Conservation (phyloP, 2,888 invertebrate genomes). For the Allygus modestus region DNA sequence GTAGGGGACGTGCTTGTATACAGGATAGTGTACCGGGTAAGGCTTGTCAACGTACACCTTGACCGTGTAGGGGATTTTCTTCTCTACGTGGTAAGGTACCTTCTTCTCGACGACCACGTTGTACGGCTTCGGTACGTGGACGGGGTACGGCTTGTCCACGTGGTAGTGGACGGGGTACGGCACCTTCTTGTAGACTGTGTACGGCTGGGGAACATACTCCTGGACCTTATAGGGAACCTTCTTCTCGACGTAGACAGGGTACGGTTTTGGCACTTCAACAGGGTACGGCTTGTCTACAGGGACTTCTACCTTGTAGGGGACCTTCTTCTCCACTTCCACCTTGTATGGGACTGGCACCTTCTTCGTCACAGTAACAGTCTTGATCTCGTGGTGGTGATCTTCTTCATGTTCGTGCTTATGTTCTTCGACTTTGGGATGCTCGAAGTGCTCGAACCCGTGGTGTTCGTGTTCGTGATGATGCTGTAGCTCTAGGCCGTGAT, state of each 20-base stretch:
- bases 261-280: conserved; percentile 39
- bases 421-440: conserved; percentile 17
- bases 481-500: conserved; percentile 10
- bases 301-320: conserved; percentile 42
- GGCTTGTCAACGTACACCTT: conserved; percentile 46
- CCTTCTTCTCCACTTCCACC: conserved; percentile 50
- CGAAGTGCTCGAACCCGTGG: conserved; percentile 10
- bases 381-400: conserved; percentile 46
- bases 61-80: conserved; percentile 10
- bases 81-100: conserved; percentile 43
- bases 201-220: conserved; percentile 47
- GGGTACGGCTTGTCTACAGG: conserved; percentile 49
- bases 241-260: conserved; percentile 47
- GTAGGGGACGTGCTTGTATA: conserved; percentile 43
- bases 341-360: conserved; percentile 41
- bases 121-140: conserved; percentile 50
- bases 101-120: conserved; percentile 46
- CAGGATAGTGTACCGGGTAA: conserved; percentile 18
- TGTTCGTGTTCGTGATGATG: conserved; percentile 10
- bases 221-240: conserved; percentile 38
- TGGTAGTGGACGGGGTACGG: conserved; percentile 12
- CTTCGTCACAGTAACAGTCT: conserved; percentile 43
- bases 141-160: conserved; percentile 42
- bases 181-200: conserved; percentile 52
- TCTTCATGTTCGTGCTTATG: conserved; percentile 20